These are phyloP conservation scores for Piezodorus guildinii DNA, from an alignment of 1,140 invertebrate species.

Conservation along the genomic window DNA sequence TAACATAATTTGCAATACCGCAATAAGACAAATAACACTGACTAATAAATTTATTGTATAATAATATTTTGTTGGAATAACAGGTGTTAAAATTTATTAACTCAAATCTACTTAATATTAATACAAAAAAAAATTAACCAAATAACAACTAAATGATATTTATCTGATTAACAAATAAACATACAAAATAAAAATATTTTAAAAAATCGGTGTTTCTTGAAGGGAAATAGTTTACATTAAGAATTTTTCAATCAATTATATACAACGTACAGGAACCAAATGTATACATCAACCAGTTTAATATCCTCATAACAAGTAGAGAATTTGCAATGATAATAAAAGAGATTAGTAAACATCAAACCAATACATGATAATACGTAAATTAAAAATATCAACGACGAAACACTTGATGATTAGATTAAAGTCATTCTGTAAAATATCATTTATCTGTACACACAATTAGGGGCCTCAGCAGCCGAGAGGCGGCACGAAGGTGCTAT, in stretches of 20 bases:
- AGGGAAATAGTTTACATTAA: neutral
- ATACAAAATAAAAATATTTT: neutral
- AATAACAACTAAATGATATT: neutral
- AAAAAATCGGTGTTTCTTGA: neutral
- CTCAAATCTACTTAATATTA: neutral
- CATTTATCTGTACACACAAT: neutral
- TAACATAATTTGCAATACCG: neutral
- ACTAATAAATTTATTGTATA: too few relatives aligned
- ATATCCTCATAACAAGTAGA: neutral
- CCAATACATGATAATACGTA: neutral
- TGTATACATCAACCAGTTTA: neutral
- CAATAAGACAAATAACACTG: too few relatives aligned
- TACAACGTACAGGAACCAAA: neutral
- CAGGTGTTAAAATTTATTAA: neutral
- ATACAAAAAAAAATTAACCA: neutral
- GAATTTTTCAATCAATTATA: neutral
- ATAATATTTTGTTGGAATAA: neutral
- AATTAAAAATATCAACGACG: neutral
- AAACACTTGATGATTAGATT: neutral
- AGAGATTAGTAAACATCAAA: neutral
- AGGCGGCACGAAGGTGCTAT: neutral
- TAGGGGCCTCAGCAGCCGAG: neutral
- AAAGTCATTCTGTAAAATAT: slow-evolving; percentile 6
- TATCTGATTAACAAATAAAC: slow-evolving; percentile 1
- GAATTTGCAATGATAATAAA: neutral